Conservation (phyloP, 2,797 vertebrate species). For the Pseudochromis fuscus region DNA sequence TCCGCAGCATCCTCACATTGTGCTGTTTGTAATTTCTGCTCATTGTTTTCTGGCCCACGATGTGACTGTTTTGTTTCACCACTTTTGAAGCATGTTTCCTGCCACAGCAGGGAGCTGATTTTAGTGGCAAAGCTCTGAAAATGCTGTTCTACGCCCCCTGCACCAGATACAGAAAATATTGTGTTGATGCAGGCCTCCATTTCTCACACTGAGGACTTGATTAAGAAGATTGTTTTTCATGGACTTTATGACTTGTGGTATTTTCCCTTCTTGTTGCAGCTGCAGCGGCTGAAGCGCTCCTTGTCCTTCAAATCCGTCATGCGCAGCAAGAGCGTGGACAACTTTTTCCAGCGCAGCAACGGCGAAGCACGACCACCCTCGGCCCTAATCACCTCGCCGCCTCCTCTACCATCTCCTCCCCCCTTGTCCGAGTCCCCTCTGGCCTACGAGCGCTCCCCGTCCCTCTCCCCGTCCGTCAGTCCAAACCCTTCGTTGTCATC, state of each 20-base stretch:
- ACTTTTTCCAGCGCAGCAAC: slow-evolving; percentile 89
- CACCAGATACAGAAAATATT: background rate
- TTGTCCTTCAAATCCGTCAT: slow-evolving; percentile 93
- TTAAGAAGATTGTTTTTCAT: too few relatives aligned
- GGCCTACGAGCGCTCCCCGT: slow-evolving; percentile 78
- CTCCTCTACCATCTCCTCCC: slow-evolving; percentile 70
- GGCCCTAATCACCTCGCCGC: slow-evolving; percentile 82
- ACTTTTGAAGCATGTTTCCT: background rate
- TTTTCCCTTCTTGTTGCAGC: slow-evolving; percentile 71
- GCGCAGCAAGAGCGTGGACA: slow-evolving; percentile 93
- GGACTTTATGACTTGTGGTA: too few relatives aligned
- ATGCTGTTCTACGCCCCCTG: background rate
- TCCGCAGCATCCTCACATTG: too few relatives aligned
- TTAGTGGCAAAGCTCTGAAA: background rate
- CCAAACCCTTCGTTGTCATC: slow-evolving; percentile 82
- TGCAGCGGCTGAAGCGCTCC: slow-evolving; percentile 91
- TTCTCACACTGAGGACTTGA: too few relatives aligned
- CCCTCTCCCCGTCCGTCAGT: slow-evolving; percentile 80
- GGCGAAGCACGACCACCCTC: slow-evolving; percentile 83
- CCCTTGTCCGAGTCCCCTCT: slow-evolving; percentile 68
- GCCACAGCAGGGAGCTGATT: background rate
- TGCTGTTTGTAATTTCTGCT: background rate
- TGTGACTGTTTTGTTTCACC: background rate
- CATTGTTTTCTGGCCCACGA: background rate
- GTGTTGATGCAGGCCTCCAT: too few relatives aligned